Percentiles rank a stretch among this genome's conserved stretches.
Evolutionary conservation across 1,140 invertebrate species (phyloP).

Genomic region (Aplysia californica): DNA sequence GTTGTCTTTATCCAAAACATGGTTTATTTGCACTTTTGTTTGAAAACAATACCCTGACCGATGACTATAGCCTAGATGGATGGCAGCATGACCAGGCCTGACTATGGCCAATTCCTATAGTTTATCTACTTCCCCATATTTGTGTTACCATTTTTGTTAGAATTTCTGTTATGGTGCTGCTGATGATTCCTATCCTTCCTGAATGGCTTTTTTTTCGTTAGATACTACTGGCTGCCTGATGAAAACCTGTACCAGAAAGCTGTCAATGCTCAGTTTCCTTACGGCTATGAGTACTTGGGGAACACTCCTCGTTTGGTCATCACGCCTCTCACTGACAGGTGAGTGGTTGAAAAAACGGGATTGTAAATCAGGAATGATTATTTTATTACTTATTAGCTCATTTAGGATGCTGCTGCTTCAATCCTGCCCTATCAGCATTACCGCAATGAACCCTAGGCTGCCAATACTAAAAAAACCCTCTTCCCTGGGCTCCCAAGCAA

Average conservation of each 20-base stretch:
- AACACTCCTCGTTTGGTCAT: constrained; percentile 68
- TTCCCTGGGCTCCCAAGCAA: neutral
- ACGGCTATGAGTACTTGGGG: constrained; percentile 69
- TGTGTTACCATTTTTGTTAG: no score
- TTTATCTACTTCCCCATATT: no score
- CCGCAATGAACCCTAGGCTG: neutral
- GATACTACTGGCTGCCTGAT: constrained; percentile 66
- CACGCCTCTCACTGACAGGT: constrained; percentile 68
- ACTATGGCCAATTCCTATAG: no score
- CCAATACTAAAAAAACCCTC: neutral
- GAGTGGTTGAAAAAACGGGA: neutral
- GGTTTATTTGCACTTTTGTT: no score
- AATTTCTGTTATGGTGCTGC: no score
- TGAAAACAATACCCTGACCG: neutral
- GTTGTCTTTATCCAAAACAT: no score
- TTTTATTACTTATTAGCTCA: no score
- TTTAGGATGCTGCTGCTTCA: no score
- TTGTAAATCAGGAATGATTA: no score
- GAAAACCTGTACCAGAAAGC: constrained; percentile 65
- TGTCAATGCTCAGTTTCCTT: constrained; percentile 68
- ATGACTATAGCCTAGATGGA: neutral
- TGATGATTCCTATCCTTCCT: neutral
- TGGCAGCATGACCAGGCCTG: no score
- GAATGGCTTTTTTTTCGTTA: constrained; percentile 18
- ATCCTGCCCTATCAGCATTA: no score